Percentiles rank a stretch among this genome's conserved stretches.
Conservation (phyloP, 2,113 vertebrate genomes). For the Nanger granti region DNA sequence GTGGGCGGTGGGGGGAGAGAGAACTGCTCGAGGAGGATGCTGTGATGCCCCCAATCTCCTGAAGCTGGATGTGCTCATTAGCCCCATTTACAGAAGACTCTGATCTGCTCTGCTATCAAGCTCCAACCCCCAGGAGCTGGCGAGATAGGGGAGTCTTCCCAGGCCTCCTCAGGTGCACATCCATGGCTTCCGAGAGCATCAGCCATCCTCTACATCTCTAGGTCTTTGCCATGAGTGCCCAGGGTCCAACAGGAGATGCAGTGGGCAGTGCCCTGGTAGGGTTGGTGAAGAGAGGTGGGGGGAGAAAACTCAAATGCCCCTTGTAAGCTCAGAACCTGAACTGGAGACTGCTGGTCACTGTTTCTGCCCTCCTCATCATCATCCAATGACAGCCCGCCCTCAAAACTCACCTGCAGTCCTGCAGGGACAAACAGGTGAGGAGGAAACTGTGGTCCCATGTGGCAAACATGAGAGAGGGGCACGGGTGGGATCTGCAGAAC, state of each 20-base stretch:
- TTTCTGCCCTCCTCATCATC: rapidly evolving
- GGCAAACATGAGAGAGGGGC: rapidly evolving
- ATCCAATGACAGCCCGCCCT: neutral
- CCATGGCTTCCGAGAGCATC: neutral
- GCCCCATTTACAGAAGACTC: neutral
- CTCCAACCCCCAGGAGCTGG: no score
- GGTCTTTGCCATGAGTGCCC: neutral
- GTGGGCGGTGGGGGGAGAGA: neutral
- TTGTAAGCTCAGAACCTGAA: no score
- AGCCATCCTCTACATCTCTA: neutral
- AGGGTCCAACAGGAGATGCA: neutral
- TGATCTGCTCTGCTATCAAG: no score
- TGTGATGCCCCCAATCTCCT: neutral
- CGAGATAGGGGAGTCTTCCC: no score
- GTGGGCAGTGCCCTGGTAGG: neutral
- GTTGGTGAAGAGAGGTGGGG: neutral
- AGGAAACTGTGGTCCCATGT: rapidly evolving
- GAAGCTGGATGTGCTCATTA: rapidly evolving
- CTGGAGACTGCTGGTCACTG: rapidly evolving
- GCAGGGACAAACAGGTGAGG: neutral
- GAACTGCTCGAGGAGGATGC: rapidly evolving
- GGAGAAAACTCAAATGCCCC: rapidly evolving
- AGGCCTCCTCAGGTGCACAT: neutral
- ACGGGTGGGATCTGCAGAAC: neutral
- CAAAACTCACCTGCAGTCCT: neutral